phyloP scores from a whole-genome alignment of 2,797 vertebrate genomes.

The Argya squamiceps region DNA sequence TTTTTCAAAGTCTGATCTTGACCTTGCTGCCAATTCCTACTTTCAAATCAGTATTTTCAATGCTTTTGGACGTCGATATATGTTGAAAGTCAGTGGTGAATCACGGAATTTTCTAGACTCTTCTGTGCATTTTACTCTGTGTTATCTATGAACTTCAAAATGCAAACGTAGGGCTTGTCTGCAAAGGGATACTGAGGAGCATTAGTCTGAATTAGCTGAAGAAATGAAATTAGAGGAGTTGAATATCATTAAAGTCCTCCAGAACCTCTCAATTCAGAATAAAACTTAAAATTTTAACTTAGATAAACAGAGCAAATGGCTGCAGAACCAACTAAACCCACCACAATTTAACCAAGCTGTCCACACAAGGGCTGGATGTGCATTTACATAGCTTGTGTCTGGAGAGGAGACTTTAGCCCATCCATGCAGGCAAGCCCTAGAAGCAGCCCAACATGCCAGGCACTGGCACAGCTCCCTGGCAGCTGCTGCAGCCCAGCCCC shows the following conservation, averaged over 20 bases:
- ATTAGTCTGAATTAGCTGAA: background rate
- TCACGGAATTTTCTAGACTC: background rate
- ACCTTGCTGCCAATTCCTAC: background rate
- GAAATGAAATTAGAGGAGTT: background rate
- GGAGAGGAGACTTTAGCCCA: background rate
- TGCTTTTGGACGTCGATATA: background rate
- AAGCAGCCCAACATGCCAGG: accelerated
- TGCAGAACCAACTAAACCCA: background rate
- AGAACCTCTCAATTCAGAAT: background rate
- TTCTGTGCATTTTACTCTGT: background rate
- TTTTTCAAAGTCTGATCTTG: background rate
- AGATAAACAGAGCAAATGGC: background rate
- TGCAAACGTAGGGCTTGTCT: background rate
- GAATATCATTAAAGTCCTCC: background rate
- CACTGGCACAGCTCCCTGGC: accelerated
- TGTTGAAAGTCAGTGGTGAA: background rate
- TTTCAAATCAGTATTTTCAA: conserved; percentile 38
- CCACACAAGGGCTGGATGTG: background rate
- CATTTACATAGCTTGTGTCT: accelerated
- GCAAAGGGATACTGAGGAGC: background rate
- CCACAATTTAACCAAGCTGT: background rate
- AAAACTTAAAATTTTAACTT: background rate
- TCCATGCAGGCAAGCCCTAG: background rate
- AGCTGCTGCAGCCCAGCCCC: background rate
- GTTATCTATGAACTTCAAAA: background rate